Conservation (phyloP, 1,140 invertebrate species). For the Neodiprion pinetum region DNA sequence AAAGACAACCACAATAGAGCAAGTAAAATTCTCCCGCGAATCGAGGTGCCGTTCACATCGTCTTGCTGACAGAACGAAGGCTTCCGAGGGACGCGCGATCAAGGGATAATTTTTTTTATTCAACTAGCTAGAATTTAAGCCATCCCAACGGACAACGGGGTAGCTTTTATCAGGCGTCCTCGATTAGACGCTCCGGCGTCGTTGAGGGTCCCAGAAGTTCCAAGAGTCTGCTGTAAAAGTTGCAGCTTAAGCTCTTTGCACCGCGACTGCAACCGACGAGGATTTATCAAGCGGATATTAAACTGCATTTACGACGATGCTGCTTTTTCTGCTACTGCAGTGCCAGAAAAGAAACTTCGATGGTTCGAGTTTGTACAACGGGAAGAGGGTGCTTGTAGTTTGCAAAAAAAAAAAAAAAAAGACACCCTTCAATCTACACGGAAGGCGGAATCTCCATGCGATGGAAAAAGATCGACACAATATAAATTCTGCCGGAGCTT, state of each 20-base stretch:
- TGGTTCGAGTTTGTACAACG: too few species aligned
- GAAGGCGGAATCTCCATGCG: too few species aligned
- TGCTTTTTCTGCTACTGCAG: background rate
- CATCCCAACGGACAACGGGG: background rate
- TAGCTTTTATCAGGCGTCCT: background rate
- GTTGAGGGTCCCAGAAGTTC: background rate
- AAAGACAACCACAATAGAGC: too few species aligned
- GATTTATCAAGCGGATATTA: conserved; percentile 1
- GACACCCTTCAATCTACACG: too few species aligned
- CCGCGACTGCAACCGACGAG: background rate
- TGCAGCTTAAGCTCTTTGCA: background rate
- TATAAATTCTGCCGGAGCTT: too few species aligned
- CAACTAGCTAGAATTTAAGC: background rate
- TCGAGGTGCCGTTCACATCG: too few species aligned
- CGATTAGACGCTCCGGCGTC: background rate
- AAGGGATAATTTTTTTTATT: background rate
- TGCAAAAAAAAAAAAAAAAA: background rate
- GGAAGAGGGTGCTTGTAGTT: too few species aligned
- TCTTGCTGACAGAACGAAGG: background rate
- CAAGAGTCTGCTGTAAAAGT: background rate
- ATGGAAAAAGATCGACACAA: too few species aligned
- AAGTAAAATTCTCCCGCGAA: too few species aligned
- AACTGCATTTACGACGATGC: background rate
- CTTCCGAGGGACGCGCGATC: background rate
- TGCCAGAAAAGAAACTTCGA: background rate